Base-by-base conservation (phyloP, 2,113 vertebrate species). In the Parus major region DNA sequence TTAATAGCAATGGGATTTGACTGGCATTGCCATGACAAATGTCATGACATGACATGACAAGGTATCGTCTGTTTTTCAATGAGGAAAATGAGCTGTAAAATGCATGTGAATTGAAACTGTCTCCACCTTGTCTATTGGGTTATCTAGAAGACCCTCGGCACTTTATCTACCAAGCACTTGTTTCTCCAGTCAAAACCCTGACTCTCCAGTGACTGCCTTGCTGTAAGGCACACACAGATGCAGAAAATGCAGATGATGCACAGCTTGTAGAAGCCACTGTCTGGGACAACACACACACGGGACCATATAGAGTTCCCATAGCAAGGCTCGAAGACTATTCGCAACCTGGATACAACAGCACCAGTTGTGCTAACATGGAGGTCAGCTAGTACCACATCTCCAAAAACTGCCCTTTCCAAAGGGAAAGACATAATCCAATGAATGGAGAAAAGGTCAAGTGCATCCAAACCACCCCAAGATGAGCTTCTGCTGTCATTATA, bases 221-320 rank as follows among this genome's bases (percentile, higher is more conserved):
- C 29, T 53, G 7, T 31, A 59, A 73, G 7, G 55, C n/a, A 55
- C n/a, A 33, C 9, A 39, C 11, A 35, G 46, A 41, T 49, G 36
- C 36, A 61, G 20, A 53, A 79, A 60, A 73, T 36, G 24, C 27
- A 57, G 16, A 18, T 21, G 57, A 33, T 28, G 15, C 23, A 55
- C 25, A 25, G 49, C 24, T 52, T 63, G 36, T 33, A 65, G 35
- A 59, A 92, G 18, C 10, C 65, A 64, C 27, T 19, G 6, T 8
- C 12, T 19, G 31, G 56, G n/a, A 61, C 56, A 50, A 8, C 3
- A 39, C 27, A 29, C 15, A 29, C 21, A 15, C 12, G 23, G 70
- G 21, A 49, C 5, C n/a, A 27, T 4, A 39, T 0, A n/a, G 28
- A 59, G 1, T 1, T 31, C 25, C 36, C 71, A 64, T 0, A 46